phyloP scores from a whole-genome alignment of 92 coral and sea anemone genomes.

The Pocillopora meandrina region DNA sequence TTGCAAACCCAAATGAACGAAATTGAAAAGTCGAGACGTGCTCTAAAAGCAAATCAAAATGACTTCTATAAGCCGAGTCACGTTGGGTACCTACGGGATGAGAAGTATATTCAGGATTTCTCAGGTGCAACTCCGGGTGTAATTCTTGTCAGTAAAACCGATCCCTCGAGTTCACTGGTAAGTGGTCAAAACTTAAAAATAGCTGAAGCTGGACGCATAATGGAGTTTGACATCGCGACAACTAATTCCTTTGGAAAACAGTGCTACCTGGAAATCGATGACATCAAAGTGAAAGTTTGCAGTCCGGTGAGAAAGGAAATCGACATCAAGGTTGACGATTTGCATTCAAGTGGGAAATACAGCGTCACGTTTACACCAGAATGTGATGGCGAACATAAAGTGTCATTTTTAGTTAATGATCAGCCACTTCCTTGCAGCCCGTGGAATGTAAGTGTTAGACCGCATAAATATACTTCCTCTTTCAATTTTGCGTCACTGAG shows the following conservation, averaged over 20 bases:
- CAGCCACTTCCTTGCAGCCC: not conserved
- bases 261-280: conserved; percentile 50
- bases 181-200: not conserved
- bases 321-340: conserved; percentile 11
- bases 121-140: not conserved
- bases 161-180: not conserved
- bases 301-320: conserved; percentile 29
- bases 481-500: not conserved
- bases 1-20: not conserved
- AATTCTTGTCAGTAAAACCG: not conserved
- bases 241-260: not conserved
- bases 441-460: not conserved
- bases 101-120: not conserved
- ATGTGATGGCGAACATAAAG: not conserved
- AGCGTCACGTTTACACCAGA: not conserved
- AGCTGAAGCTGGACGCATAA: not conserved
- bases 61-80: not conserved
- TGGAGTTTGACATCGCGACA: not conserved
- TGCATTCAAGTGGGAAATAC: not conserved
- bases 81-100: not conserved
- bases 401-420: not conserved
- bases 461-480: not conserved
- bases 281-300: conserved; percentile 38
- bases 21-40: conserved; percentile 6
- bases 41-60: not conserved